These are phyloP conservation scores for Turnix velox DNA, from an alignment of 2,113 vertebrate species.

Conservation along the genomic window DNA sequence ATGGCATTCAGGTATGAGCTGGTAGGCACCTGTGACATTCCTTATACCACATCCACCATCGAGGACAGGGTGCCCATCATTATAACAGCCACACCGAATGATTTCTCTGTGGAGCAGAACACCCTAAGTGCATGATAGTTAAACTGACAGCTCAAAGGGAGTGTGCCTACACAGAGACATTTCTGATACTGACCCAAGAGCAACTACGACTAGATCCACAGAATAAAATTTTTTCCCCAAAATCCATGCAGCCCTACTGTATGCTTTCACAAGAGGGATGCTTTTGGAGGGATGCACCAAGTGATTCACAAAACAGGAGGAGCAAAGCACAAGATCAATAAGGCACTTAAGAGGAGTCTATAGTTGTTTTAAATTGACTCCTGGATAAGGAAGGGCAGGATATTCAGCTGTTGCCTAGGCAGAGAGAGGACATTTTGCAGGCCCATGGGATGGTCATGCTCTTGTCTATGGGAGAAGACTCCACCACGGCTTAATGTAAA, in stretches of 20 bases:
- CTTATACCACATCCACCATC: neutral
- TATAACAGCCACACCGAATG: neutral
- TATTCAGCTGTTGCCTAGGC: neutral
- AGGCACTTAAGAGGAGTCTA: neutral
- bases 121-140: neutral
- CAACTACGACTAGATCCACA: neutral
- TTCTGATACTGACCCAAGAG: neutral
- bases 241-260: neutral
- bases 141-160: neutral
- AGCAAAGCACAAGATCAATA: neutral
- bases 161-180: neutral
- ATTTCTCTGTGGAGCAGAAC: neutral
- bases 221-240: neutral
- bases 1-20: constrained; percentile 44
- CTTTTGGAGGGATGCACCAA: neutral
- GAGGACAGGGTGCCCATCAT: constrained; percentile 18
- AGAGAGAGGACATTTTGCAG: neutral
- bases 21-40: neutral
- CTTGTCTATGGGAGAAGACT: neutral
- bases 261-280: neutral
- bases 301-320: neutral
- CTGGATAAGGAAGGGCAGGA: neutral
- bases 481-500: neutral
- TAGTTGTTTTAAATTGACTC: neutral
- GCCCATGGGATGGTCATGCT: neutral